Evolutionary conservation across 2,797 vertebrate species (phyloP), one percentile per base, ranked within the genome.

Genomic region (Merluccius polli): DNA sequence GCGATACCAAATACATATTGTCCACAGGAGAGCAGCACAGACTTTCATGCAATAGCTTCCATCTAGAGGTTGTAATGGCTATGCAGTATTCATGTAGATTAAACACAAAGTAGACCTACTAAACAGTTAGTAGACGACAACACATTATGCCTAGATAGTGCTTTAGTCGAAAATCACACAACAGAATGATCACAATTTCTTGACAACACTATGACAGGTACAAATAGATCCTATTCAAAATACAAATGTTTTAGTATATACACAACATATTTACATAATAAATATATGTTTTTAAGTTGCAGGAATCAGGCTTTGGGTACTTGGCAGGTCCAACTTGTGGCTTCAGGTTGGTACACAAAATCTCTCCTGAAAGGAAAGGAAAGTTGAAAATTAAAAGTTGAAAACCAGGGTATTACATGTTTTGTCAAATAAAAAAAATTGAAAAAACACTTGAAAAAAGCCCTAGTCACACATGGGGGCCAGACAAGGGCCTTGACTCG

Each of bases 261-360:
- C 77, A 79, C 73, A 90, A 69, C 10, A 82, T 80, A 83, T 88
- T 80, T 85, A 89, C 83, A 92, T 35, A 84, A 90, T 91, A 92
- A 92, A 92, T 91, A 90, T n/a, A 8, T 1, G 3, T 24, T 4
- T 70, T 31, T 21, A 12, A 21, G 21, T 70, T 18, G 38, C 8
- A 6, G 33, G 33, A 3, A 10, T 94, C 78, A 93, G 1, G 32
- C 68, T 84, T 87, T 90, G 31, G 91, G 86, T 1, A 63, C 86
- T 84, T 94, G 93, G 79, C 94, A 95, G 73, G 88, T 93, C 94
- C 93, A 95, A 73, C 80, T 92, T 41, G 84, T 83, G 75, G 71
- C 71, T 21, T 92, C 92, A 13, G 84, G 81, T 21, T 90, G 89
- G 82, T 93, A 92, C 33, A 90, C 83, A 81, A 94, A 94, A 78